Base-by-base conservation (phyloP, 2,797 vertebrate genomes). In the Pipistrellus kuhlii region DNA sequence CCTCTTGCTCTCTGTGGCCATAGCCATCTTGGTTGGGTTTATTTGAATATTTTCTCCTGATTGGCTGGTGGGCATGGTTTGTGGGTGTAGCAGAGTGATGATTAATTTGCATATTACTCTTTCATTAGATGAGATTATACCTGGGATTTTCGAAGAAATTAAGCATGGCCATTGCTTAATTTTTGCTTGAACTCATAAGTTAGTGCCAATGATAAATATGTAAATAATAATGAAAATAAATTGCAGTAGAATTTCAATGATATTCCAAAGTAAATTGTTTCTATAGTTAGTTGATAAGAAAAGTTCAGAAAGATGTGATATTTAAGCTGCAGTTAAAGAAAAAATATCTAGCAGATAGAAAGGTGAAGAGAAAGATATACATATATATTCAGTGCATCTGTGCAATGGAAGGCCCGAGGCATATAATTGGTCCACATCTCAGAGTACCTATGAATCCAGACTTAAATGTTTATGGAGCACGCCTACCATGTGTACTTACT, bases 171-270 rank as follows among this genome's bases (percentile, higher is more conserved):
- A 32, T 90, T 85, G 48, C 14, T 88, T 17, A 55, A 55, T 55
- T 55, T 55, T 55, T 55, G 8, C 53, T 21, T 21, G 23, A 6
- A 51, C 6, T 72, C 35, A 77, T 68, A 66, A 51, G 23, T 71
- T 73, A 82, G 48, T 51, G 48, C 23, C 6, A 75, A 83, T 87
- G 72, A 72, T 57, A 92, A 82, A 6, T 30, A 62, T 82, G 53
- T 15, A 82, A 85, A 88, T 51, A 46, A 73, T 68, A 71, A 71
- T 66, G 2, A 69, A 91, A 85, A 78, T 27, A 84, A 77, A 90
- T 78, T 72, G 2, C 8, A 57, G 13, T 48, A 32, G 8, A 23
- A 57, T 88, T 95, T 77, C 46, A 59, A 53, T 48, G 11, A 88
- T 32, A 17, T 30, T 20, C 57, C 32, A 41, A 9, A 23, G 7